Conservation (phyloP, 1,140 invertebrate species). For the Babylonia areolata region DNA sequence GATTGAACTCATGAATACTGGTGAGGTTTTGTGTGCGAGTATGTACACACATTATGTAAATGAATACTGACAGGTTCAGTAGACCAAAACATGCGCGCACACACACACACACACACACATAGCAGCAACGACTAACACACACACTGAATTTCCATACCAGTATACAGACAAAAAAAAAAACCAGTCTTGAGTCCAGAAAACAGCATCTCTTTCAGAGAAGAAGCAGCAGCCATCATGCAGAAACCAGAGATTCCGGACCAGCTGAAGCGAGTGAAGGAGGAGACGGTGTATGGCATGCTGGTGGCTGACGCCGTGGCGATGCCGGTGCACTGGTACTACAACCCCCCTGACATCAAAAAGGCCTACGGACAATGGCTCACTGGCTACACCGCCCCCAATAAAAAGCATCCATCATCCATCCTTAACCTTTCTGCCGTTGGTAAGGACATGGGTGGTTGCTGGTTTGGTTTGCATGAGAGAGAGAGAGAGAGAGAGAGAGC, state of each 20-base stretch:
- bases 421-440: slow-evolving; percentile 63
- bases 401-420: slow-evolving; percentile 67
- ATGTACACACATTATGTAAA: background rate
- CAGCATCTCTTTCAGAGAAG: too few relatives aligned
- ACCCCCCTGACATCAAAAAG: slow-evolving; percentile 62
- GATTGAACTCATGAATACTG: too few relatives aligned
- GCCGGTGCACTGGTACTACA: slow-evolving; percentile 72
- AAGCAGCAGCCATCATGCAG: slow-evolving; percentile 35
- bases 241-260: slow-evolving; percentile 50
- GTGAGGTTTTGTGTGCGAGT: too few relatives aligned
- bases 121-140: too few relatives aligned
- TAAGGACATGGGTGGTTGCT: slow-evolving; percentile 44
- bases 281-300: slow-evolving; percentile 66
- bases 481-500: too few relatives aligned
- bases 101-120: background rate
- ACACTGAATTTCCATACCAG: background rate
- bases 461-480: too few relatives aligned
- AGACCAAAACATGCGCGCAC: background rate
- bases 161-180: background rate
- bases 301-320: slow-evolving; percentile 69
- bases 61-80: background rate
- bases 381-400: slow-evolving; percentile 63
- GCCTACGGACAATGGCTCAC: slow-evolving; percentile 67
- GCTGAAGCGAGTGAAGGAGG: slow-evolving; percentile 57
- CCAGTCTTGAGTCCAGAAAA: too few relatives aligned